Conservation (phyloP, 1,140 invertebrate species). For the Oedothorax gibbosus region DNA sequence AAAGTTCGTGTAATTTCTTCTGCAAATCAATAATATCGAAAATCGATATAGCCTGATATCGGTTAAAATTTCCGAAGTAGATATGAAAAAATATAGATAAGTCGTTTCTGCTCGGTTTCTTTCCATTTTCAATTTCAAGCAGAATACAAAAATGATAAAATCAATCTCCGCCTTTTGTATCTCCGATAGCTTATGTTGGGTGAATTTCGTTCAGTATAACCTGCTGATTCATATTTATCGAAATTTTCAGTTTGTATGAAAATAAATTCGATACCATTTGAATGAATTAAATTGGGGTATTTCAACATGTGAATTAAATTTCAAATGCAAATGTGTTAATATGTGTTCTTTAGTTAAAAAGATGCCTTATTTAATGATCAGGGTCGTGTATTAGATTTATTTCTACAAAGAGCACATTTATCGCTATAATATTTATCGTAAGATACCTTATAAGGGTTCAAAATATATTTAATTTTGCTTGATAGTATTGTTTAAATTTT, state of each 20-base stretch:
- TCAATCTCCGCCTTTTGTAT: constrained; percentile 41
- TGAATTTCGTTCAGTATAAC: constrained; percentile 20
- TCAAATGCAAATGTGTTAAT: no score
- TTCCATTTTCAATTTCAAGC: constrained; percentile 54
- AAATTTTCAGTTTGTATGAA: constrained; percentile 16
- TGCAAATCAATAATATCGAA: constrained; percentile 18
- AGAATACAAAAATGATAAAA: constrained; percentile 54
- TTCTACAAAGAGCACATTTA: not conserved
- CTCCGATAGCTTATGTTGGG: constrained; percentile 41
- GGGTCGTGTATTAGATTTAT: no score
- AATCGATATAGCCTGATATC: constrained; percentile 40
- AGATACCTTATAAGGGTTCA: not conserved
- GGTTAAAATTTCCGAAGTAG: constrained; percentile 53
- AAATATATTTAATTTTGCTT: not conserved
- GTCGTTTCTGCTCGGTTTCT: constrained; percentile 32
- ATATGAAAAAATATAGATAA: constrained; percentile 49
- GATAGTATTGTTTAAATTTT: not conserved
- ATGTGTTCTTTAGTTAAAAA: no score
- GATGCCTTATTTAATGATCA: no score
- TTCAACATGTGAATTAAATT: no score
- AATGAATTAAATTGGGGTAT: no score
- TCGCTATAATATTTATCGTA: not conserved
- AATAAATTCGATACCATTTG: not conserved
- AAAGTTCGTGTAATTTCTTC: constrained; percentile 11
- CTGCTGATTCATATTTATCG: constrained; percentile 37